phyloP scores from a whole-genome alignment of 2,113 vertebrate species.

The Zosterops pallidus region DNA sequence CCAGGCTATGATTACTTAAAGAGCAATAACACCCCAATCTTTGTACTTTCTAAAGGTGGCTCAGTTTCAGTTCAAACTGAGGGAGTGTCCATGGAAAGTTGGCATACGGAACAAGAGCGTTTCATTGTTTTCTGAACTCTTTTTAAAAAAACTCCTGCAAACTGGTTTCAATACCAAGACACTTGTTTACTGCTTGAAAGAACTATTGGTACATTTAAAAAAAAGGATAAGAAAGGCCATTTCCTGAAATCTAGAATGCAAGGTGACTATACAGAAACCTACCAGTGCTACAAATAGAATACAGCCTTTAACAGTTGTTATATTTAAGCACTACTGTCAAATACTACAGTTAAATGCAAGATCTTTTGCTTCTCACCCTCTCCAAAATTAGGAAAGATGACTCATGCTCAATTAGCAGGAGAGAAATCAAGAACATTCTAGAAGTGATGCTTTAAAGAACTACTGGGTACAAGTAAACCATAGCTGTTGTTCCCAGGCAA shows the following conservation, averaged over 20 bases:
- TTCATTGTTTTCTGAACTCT: slow-evolving; percentile 25
- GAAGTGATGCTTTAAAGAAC: background rate
- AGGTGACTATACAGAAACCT: background rate
- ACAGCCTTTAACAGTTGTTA: background rate
- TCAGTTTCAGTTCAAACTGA: background rate
- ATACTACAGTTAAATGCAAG: background rate
- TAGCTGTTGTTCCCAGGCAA: background rate
- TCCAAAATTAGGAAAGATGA: background rate
- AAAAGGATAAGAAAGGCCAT: background rate
- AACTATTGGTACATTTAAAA: background rate
- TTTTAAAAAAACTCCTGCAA: background rate
- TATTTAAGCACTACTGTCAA: background rate
- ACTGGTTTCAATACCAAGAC: background rate
- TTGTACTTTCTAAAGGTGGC: background rate
- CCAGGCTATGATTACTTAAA: background rate
- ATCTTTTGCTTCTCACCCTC: background rate
- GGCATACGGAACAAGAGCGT: background rate
- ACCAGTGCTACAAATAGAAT: background rate
- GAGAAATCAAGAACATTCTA: background rate
- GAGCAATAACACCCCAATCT: background rate
- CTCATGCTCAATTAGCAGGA: background rate
- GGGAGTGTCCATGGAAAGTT: slow-evolving; percentile 38
- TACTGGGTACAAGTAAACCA: background rate
- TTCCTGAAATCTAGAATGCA: background rate
- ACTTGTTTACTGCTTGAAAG: slow-evolving; percentile 14